phyloP scores from a whole-genome alignment of 2,113 vertebrate genomes.

The Thomomys bottae region DNA sequence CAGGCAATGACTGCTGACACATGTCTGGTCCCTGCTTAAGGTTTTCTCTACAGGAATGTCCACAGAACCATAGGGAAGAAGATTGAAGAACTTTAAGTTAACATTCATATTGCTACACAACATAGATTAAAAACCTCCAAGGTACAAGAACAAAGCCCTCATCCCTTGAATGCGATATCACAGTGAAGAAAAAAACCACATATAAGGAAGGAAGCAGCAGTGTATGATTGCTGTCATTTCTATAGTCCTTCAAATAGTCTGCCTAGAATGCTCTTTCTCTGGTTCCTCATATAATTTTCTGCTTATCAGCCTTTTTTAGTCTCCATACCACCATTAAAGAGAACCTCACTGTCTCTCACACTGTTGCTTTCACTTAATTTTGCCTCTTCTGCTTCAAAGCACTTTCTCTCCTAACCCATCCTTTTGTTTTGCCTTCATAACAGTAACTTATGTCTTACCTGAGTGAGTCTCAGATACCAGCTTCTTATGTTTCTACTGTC shows the following conservation, averaged over 20 bases:
- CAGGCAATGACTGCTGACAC: background rate
- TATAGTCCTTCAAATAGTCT: rapidly evolving
- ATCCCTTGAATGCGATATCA: background rate
- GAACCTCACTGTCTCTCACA: too few relatives aligned
- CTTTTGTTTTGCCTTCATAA: background rate
- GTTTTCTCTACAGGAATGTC: background rate
- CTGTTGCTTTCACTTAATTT: background rate
- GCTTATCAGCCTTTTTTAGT: background rate
- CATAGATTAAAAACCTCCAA: background rate
- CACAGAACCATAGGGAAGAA: background rate
- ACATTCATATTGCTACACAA: background rate
- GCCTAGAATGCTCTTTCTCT: background rate
- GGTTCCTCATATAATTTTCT: background rate
- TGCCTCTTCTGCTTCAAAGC: background rate
- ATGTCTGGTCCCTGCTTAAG: too few relatives aligned
- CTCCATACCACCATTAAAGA: too few relatives aligned
- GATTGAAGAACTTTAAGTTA: background rate
- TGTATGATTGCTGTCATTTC: rapidly evolving
- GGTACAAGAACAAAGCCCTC: background rate
- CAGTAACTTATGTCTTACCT: background rate
- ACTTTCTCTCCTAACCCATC: background rate
- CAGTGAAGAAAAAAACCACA: background rate
- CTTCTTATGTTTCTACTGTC: background rate
- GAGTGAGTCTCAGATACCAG: background rate
- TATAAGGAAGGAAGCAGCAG: background rate